phyloP scores from a whole-genome alignment of 2,888 invertebrate species.

The Acrobasis consociella region DNA sequence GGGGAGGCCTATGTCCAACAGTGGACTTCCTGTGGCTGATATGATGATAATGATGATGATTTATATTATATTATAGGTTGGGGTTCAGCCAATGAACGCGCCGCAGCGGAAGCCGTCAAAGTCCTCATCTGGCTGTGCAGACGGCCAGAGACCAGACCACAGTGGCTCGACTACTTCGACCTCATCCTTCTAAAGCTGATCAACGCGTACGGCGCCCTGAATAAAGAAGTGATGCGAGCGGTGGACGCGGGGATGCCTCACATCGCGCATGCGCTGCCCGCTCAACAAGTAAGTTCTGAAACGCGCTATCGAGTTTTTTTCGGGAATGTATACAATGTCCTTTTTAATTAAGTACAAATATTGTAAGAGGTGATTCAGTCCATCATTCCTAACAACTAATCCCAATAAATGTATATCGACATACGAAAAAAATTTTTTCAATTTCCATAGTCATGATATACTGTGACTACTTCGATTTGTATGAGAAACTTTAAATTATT shows the following conservation, averaged over 20 bases:
- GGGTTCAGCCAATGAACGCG: conserved; percentile 82
- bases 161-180: conserved; percentile 95
- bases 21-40: too few relatives aligned
- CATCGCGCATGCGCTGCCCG: conserved; percentile 91
- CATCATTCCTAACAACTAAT: too few relatives aligned
- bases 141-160: conserved; percentile 87
- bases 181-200: conserved; percentile 94
- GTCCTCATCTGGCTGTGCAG: conserved; percentile 93
- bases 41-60: too few relatives aligned
- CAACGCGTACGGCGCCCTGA: conserved; percentile 89
- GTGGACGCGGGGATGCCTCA: conserved; percentile 91
- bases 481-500: too few relatives aligned
- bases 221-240: conserved; percentile 89
- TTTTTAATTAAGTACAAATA: too few relatives aligned
- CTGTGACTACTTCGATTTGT: too few relatives aligned
- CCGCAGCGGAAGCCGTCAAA: conserved; percentile 89
- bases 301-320: not conserved
- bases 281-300: conserved; percentile 82
- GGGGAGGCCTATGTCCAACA: too few relatives aligned
- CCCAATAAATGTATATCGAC: too few relatives aligned
- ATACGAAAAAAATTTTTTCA: too few relatives aligned
- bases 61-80: conserved; percentile 55
- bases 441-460: too few relatives aligned
- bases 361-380: too few relatives aligned
- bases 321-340: not conserved